Base-by-base conservation (phyloP, 1,140 invertebrate genomes). In the Hylaeus volcanicus region DNA sequence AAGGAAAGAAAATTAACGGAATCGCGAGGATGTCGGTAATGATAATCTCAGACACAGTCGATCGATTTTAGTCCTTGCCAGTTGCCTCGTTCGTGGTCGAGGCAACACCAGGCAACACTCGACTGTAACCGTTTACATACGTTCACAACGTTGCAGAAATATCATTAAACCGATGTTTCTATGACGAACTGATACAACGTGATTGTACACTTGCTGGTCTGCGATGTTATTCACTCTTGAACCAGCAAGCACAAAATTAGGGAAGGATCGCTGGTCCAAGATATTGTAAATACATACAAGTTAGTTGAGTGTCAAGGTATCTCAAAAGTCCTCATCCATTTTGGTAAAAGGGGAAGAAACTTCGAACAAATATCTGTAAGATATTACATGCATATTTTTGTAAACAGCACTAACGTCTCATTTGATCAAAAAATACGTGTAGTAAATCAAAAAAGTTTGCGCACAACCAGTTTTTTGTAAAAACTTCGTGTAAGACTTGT, bases 231-330 rank as follows among this genome's bases (percentile, higher is more conserved):
- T 58, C 48, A 60, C 68, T 58, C 61, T 55, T 63, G 60, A 75
- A 72, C 45, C 68, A 55, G 14, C 14, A 68, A 37, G 26, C 45
- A 53, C 39, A 64, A 64, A 43, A 15, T 58, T 53, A 11, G 3
- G 15, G 3, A 26, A 26, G 14, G 3, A 82, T 51, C 56, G 72
- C 68, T 69, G 79, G 55, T 78, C 70, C 63, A 45, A 65, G 71
- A 8, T 48, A 77, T 60, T 86, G 85, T 86, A 86, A 63, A 86
- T 86, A 83, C 26, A 86, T 86, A 83, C 26, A 82, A 74, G 79
- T 74, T 79, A 82, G 68, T 82, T 58, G 45, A 82, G 11, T 78
- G 66, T 55, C 65, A 37, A 1, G 45, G 45, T 68, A 45, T 68
- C n/a, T 26, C 11, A n/a, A 45, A 26, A 51, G 15, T 68, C 45